Base-by-base conservation (phyloP, 2,888 invertebrate species). In the Reticulitermes lucifugus region DNA sequence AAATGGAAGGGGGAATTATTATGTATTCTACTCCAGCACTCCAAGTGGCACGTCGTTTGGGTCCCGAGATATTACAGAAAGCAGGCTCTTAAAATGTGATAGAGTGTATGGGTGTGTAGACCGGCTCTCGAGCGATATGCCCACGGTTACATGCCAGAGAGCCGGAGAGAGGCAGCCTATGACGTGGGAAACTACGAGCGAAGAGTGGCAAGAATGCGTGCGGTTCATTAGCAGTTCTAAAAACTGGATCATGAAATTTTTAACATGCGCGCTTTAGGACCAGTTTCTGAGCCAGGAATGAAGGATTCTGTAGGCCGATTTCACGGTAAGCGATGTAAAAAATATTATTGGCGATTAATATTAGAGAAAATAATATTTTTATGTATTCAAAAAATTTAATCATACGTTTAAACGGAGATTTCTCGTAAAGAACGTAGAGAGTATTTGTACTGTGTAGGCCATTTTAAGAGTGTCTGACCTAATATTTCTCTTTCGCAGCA, bases 1-100 rank as follows among this genome's bases (percentile, higher is more conserved):
- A 79, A 29, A 25, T 25, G 25, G 79, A 46, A n/a, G 43, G 46
- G 43, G 77, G 79, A 79, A 79, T 79, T 79, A 79, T 79, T 79
- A 79, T 79, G 79, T 79, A 79, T 79, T 79, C 79, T 79, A 55
- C 79, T 29, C 79, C 55, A 79, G 79, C 35, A 55, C 79, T 79
- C 29, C 29, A 51, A 79, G 51, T 79, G 79, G 55, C 51, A 55
- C 79, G 41, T 18, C 21, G 41, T 75, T 75, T 43, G 41, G 22
- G 41, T 18, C 75, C 75, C 75, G 75, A 14, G 79, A 79, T 79
- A 79, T 79, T 79, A 79, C 79, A 79, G 46, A 51, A 55, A 14
- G 79, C 79, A 46, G 14, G 79, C 79, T 79, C 79, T 79, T 79
- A 79, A 51, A 79, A n/a, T 79, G 25, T 79, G 79, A 79, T 79